Evolutionary conservation across 2,888 invertebrate genomes (phyloP).

Genomic region (Thymelicus sylvestris): DNA sequence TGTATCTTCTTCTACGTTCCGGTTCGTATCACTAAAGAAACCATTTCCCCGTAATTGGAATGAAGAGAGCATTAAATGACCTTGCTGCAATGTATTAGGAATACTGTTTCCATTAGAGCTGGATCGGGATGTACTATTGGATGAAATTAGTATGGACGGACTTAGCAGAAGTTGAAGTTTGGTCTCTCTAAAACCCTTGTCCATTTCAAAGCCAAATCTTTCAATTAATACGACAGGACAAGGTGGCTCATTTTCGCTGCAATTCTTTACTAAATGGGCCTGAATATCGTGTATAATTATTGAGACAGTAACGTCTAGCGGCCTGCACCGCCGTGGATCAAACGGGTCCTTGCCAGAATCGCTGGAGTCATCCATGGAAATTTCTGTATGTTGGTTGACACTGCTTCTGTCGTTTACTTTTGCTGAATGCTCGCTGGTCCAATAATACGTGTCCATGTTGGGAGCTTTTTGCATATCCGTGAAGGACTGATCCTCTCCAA

Average conservation of each 20-base stretch:
- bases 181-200: conserved; percentile 96
- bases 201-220: conserved; percentile 98
- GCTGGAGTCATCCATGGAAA: conserved; percentile 87
- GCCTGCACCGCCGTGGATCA: conserved; percentile 94
- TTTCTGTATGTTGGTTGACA: conserved; percentile 78
- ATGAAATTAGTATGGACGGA: conserved; percentile 93
- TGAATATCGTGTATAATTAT: conserved; percentile 98
- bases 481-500: conserved; percentile 97
- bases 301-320: conserved; percentile 95
- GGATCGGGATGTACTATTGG: conserved; percentile 89
- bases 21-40: conserved; percentile 97
- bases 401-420: conserved; percentile 73
- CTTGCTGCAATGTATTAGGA: conserved; percentile 88
- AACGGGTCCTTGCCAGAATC: conserved; percentile 87
- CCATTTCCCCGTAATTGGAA: conserved; percentile 97
- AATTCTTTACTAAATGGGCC: conserved; percentile 96
- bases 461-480: conserved; percentile 94
- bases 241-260: conserved; percentile 94
- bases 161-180: conserved; percentile 95
- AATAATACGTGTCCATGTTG: conserved; percentile 68
- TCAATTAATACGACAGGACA: conserved; percentile 96
- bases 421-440: conserved; percentile 70
- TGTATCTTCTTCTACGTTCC: conserved; percentile 96
- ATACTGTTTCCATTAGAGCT: conserved; percentile 62
- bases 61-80: conserved; percentile 93